These are phyloP conservation scores for Tholera decimalis DNA, from an alignment of 2,888 invertebrate genomes.

Conservation along the genomic window DNA sequence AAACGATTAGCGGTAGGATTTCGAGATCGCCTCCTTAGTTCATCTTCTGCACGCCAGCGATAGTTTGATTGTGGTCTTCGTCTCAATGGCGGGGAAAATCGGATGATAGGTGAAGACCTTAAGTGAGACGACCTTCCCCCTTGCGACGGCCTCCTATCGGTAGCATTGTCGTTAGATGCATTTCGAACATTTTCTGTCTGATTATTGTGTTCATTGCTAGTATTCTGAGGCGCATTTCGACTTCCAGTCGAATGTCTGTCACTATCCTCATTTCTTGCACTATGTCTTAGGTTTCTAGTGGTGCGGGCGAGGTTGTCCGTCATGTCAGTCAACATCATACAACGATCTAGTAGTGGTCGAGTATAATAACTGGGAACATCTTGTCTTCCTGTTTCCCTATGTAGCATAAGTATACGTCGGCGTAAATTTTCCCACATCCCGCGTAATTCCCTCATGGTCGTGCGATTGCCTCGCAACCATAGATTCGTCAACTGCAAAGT, in stretches of 20 bases:
- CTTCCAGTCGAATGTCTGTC: constrained; percentile 66
- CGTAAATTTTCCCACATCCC: constrained; percentile 93
- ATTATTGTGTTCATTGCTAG: constrained; percentile 58
- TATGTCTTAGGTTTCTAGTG: constrained; percentile 66
- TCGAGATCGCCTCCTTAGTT: constrained; percentile 77
- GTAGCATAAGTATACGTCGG: constrained; percentile 90
- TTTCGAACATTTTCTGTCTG: constrained; percentile 64
- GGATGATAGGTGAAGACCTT: constrained; percentile 69
- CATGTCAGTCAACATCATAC: constrained; percentile 86
- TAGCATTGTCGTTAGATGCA: constrained; percentile 63
- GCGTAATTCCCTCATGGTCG: constrained; percentile 91
- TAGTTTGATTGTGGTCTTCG: constrained; percentile 76
- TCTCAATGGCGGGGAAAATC: constrained; percentile 74
- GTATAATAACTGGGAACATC: constrained; percentile 84
- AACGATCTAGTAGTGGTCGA: constrained; percentile 84
- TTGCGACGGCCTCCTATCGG: constrained; percentile 60
- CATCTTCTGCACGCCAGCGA: constrained; percentile 83
- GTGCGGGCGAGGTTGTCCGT: constrained; percentile 75
- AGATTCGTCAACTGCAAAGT: constrained; percentile 81
- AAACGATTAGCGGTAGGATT: constrained; percentile 73
- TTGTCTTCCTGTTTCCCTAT: constrained; percentile 86
- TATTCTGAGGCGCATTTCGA: constrained; percentile 59
- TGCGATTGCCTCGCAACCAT: constrained; percentile 85
- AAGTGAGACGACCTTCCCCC: constrained; percentile 62
- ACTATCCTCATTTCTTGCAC: constrained; percentile 70